Percentiles rank a stretch among this genome's conserved stretches.
Conservation (phyloP, 2,797 vertebrate genomes). For the Emydoidea blandingii region DNA sequence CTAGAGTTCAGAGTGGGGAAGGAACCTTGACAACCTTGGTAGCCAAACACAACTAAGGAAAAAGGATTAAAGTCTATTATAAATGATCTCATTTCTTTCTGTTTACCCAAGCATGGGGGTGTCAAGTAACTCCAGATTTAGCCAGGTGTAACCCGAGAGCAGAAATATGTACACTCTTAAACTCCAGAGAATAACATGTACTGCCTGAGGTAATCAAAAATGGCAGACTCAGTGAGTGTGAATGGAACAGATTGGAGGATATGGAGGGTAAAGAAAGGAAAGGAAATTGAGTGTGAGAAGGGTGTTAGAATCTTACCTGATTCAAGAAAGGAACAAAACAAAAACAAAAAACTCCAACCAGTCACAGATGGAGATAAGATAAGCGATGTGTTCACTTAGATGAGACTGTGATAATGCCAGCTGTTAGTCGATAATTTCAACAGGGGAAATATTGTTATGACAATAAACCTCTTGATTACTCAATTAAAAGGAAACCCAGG, state of each 20-base stretch:
- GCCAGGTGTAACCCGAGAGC: not conserved
- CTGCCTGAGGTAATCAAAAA: not conserved
- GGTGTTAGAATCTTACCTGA: not conserved
- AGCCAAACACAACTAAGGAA: not conserved
- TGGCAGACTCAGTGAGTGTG: not conserved
- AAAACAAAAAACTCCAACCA: not conserved
- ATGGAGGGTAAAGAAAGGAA: not conserved
- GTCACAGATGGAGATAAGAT: slow-evolving; percentile 50
- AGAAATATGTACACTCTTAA: not conserved
- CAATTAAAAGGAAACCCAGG: slow-evolving; percentile 38
- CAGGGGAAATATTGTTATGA: slow-evolving; percentile 54
- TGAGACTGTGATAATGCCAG: slow-evolving; percentile 42
- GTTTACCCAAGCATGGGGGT: accelerated
- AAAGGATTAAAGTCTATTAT: not conserved
- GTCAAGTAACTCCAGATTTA: not conserved
- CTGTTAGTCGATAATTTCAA: slow-evolving; percentile 60
- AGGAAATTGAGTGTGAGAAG: not conserved
- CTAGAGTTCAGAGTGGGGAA: too few species aligned
- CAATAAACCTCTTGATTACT: slow-evolving; percentile 59
- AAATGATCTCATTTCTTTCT: not conserved
- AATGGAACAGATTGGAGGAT: not conserved
- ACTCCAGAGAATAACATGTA: not conserved
- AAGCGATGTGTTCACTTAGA: slow-evolving; percentile 6
- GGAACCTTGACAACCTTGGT: not conserved
- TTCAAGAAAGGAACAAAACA: not conserved